Base-by-base conservation (phyloP, 2,113 vertebrate species). In the Corvus hawaiiensis region DNA sequence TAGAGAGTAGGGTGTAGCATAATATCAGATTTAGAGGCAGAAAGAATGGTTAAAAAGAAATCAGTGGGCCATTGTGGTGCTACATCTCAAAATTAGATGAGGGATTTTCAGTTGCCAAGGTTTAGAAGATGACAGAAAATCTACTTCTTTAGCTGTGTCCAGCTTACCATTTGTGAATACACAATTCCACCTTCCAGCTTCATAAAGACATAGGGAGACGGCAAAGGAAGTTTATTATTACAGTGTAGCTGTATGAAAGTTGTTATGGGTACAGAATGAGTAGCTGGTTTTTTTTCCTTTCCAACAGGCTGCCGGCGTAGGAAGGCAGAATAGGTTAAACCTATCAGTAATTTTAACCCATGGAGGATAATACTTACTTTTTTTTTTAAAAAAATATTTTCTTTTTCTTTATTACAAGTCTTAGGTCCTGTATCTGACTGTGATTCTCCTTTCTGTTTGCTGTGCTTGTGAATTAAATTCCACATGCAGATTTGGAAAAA, bases 401-500 rank as follows among this genome's bases (percentile, higher is more conserved):
- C 1, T 13, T 37, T 78, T 62, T 22, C 12, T 94, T 91, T 89
- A 59, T 67, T 76, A 73, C 13, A 82, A 89, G 59, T 76, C 33
- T 80, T 80, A 87, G 35, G 62, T 81, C 64, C 77, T 96, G 41
- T 67, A 82, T 77, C 64, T 96, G 85, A 91, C 54, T 28, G 15
- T 41, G 59, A 44, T 85, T 37, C 32, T 96, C 56, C 68, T 94
- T 69, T 63, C 46, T 84, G n/a, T 96, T 97, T 96, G 55, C 88
- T 44, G 28, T 30, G 49, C 71, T 89, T 95, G 87, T 68, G 64
- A 96, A 87, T 95, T 95, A 95, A 95, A 91, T 72, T 85, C 81
- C 56, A 97, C 51, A 62, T 91, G 71, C 39, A 95, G 39, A 32
- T 95, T 95, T 95, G 87, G 87, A 90, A 97, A 95, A 93, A 62